Conservation (phyloP, 2,797 vertebrate species). For the Manis javanica region DNA sequence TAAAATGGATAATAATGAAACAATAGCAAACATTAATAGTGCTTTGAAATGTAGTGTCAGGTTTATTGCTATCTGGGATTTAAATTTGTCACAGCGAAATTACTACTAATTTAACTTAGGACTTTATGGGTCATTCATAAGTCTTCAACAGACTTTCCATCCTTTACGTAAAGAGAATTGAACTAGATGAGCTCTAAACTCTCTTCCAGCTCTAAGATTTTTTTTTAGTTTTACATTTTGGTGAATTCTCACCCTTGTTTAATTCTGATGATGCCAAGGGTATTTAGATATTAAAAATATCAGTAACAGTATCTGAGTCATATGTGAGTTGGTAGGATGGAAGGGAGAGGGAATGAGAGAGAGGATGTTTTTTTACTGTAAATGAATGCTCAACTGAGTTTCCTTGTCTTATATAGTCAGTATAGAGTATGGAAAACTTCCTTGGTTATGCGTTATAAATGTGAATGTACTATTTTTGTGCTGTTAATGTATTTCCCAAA, state of each 20-base stretch:
- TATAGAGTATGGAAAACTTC: neutral
- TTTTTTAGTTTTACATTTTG: neutral
- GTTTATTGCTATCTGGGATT: neutral
- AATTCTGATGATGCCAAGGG: neutral
- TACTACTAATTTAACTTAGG: neutral
- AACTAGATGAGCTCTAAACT: neutral
- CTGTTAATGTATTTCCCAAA: neutral
- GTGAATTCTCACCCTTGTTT: neutral
- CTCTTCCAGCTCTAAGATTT: neutral
- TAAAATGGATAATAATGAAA: neutral
- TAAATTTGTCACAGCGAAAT: neutral
- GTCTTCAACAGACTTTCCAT: neutral
- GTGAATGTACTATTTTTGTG: neutral
- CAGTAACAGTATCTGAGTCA: neutral
- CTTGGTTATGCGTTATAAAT: slow-evolving; percentile 12
- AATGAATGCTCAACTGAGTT: neutral
- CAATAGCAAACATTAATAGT: neutral
- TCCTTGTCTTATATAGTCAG: neutral
- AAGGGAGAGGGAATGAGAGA: neutral
- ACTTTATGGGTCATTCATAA: neutral
- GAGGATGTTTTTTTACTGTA: neutral
- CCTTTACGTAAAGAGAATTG: neutral
- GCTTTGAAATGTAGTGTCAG: neutral
- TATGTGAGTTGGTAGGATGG: neutral
- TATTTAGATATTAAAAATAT: neutral